Evolutionary conservation across 2,797 vertebrate species (phyloP), one percentile per base, ranked within the genome.

Genomic region (Orestias chungarensis): DNA sequence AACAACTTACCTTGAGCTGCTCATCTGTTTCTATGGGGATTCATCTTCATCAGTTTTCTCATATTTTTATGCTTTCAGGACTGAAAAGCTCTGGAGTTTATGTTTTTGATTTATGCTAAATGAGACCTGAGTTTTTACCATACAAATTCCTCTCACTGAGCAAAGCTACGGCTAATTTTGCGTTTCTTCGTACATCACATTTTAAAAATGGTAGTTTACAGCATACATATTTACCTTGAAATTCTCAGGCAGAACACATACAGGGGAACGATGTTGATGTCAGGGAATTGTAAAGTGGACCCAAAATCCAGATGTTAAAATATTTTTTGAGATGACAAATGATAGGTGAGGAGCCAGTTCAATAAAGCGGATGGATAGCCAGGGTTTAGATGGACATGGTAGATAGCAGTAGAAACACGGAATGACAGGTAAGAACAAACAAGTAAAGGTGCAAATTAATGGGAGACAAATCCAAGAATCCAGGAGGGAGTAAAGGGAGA

Each of bases 11-110:
- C 89, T 92, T 91, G 89, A 92, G 88, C 73, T 81, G 74, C 81
- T 84, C 81, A 77, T 86, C 79, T 80, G 91, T 94, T 93, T 90
- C 92, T 91, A 94, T 93, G 91, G 91, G 86, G 90, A 94, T 89
- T 81, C 73, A 73, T 74, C 75, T 77, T 87, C 75, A n/a, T 68
- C 62, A 74, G 38, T 73, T 68, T 67, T 79, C 72, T 78, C 38
- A 70, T 49, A 72, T 71, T 73, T 27, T 76, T 64, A 68, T 1
- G 12, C 49, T 29, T 23, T 73, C 69, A 68, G 76, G 25, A 77
- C 76, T 85, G 55, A 76, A 80, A 82, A 23, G 78, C 49, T 80
- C 61, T 69, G 66, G 57, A 71, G 66, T 54, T 80, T 43, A 61
- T 64, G 57, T 70, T 69, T 75, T 68, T 6, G 25, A 66, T 43